Percentiles rank a stretch among this genome's conserved stretches.
These are phyloP conservation scores for Dolomedes plantarius DNA, from an alignment of 2,888 invertebrate genomes.

Conservation along the genomic window DNA sequence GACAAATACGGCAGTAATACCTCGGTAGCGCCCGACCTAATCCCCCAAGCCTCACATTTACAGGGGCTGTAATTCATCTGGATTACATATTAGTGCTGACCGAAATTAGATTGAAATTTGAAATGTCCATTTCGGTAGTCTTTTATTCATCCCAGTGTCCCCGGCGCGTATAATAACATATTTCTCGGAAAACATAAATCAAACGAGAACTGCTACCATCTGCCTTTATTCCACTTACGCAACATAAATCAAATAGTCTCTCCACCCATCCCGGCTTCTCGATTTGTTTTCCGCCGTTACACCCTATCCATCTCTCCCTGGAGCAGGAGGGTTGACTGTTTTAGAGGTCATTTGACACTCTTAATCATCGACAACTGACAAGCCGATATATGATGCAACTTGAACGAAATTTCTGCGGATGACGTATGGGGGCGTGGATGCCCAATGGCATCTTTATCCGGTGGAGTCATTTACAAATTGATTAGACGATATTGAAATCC, in stretches of 20 bases:
- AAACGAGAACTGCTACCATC: constrained; percentile 70
- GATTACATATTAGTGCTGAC: background rate
- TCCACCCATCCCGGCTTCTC: constrained; percentile 3
- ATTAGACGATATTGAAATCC: background rate
- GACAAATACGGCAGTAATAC: constrained; percentile 7
- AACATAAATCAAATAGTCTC: constrained; percentile 60
- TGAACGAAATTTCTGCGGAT: background rate
- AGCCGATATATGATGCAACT: background rate
- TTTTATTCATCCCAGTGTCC: background rate
- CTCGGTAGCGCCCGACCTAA: background rate
- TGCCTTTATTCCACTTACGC: constrained; percentile 62
- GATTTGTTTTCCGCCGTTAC: constrained; percentile 64
- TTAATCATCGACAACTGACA: constrained; percentile 62
- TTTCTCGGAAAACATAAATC: constrained; percentile 57
- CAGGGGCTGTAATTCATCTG: background rate
- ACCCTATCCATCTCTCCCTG: constrained; percentile 34
- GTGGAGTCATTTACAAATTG: background rate
- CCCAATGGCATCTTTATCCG: background rate
- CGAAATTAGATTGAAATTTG: constrained; percentile 16
- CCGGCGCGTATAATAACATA: background rate
- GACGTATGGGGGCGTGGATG: background rate
- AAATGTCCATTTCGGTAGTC: background rate
- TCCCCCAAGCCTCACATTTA: background rate
- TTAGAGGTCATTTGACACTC: constrained; percentile 56
- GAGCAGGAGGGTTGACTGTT: constrained; percentile 38